A percentile compares a stretch with the other conserved stretches of the same genome.
Evolutionary conservation across 2,888 invertebrate species (phyloP).

Genomic region (Sussaba pulchella): DNA sequence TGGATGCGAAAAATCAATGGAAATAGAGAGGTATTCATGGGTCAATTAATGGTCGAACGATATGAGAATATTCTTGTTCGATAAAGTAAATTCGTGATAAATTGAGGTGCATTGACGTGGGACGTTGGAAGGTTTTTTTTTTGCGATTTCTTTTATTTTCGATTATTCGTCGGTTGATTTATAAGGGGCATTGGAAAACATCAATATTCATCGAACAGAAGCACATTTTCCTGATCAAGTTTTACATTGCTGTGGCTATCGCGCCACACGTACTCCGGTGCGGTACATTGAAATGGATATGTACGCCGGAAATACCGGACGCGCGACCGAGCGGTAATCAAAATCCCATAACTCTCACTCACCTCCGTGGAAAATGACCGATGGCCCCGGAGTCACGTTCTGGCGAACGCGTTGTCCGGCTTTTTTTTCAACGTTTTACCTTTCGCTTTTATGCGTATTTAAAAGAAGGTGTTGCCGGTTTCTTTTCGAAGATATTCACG

Average conservation of each 20-base stretch:
- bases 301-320: slow-evolving; percentile 54
- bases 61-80: slow-evolving; percentile 12
- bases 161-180: slow-evolving; percentile 44
- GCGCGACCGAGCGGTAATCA: slow-evolving; percentile 61
- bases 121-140: slow-evolving; percentile 3
- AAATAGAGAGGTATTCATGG: not conserved
- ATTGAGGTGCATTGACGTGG: slow-evolving; percentile 4
- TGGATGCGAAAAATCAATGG: not conserved
- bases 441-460: slow-evolving; percentile 2
- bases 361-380: slow-evolving; percentile 55
- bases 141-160: not conserved
- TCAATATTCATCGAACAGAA: slow-evolving; percentile 58
- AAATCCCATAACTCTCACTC: slow-evolving; percentile 64
- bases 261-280: slow-evolving; percentile 17
- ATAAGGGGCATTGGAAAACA: slow-evolving; percentile 61
- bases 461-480: not conserved
- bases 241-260: slow-evolving; percentile 46
- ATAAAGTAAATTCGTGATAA: slow-evolving; percentile 29
- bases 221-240: slow-evolving; percentile 63
- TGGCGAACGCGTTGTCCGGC: slow-evolving; percentile 41
- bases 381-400: slow-evolving; percentile 52
- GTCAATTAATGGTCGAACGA: slow-evolving; percentile 18
- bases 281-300: slow-evolving; percentile 44
- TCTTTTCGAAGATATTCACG: not conserved
- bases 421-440: slow-evolving; percentile 25